Conservation (phyloP, 1,140 invertebrate species). For the Philopotamus ludificatus region DNA sequence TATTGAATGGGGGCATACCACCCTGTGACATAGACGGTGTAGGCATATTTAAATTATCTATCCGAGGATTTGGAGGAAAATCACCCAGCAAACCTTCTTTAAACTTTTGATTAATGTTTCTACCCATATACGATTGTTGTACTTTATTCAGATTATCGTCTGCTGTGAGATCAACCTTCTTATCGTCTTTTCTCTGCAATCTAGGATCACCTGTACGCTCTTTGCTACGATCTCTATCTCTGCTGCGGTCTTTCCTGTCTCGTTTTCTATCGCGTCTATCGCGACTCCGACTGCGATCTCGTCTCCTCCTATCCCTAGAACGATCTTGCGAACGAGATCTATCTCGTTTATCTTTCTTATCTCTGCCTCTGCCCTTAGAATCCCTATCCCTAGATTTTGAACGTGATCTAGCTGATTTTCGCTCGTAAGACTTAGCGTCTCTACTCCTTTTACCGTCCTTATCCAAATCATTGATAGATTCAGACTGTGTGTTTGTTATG, state of each 20-base stretch:
- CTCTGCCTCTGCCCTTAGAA: constrained; percentile 53
- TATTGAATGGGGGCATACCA: background rate
- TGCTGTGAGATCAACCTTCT: constrained; percentile 8
- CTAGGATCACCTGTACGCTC: constrained; percentile 42
- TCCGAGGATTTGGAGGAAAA: constrained; percentile 17
- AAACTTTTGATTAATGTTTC: no score
- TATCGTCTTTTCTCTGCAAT: constrained; percentile 30
- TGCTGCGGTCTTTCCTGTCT: constrained; percentile 56
- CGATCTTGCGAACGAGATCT: constrained; percentile 54
- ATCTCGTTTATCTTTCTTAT: constrained; percentile 55
- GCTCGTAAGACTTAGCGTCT: constrained; percentile 46
- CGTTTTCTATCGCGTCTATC: constrained; percentile 58
- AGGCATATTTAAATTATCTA: background rate
- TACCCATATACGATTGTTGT: no score
- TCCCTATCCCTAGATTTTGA: constrained; percentile 52
- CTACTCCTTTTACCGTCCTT: constrained; percentile 48
- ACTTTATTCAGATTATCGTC: background rate
- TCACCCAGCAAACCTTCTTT: constrained; percentile 36
- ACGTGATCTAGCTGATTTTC: constrained; percentile 47
- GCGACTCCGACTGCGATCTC: constrained; percentile 58
- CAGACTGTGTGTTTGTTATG: no score
- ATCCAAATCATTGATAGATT: constrained; percentile 45
- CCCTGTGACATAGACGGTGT: background rate
- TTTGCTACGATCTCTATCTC: constrained; percentile 52
- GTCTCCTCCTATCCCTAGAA: constrained; percentile 52